phyloP scores from a whole-genome alignment of 2,797 vertebrate species.

The Rhinogobio ventralis region DNA sequence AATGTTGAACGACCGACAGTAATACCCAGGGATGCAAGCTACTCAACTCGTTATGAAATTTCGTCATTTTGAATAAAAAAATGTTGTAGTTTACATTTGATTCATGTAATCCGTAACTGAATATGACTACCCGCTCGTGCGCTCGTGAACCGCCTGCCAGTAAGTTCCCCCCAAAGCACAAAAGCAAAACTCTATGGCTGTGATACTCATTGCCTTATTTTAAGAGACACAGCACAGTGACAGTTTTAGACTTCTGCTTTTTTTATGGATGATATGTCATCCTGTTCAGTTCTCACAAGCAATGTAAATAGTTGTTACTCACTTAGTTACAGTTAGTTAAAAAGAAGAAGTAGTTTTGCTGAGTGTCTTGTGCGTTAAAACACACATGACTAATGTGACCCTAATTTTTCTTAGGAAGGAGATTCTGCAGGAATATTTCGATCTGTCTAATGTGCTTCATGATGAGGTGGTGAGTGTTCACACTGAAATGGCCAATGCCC shows the following conservation, averaged over 20 bases:
- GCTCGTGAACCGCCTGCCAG: accelerated
- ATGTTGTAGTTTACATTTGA: neutral
- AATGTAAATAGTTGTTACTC: neutral
- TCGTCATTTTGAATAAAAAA: neutral
- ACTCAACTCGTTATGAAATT: neutral
- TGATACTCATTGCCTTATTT: neutral
- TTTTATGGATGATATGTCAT: neutral
- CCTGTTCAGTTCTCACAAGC: neutral
- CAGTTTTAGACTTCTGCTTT: slow-evolving; percentile 48
- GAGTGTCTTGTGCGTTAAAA: neutral
- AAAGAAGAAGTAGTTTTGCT: slow-evolving; percentile 38
- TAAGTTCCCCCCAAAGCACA: neutral
- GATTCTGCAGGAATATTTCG: slow-evolving; percentile 90
- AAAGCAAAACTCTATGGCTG: neutral
- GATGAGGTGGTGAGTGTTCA: slow-evolving; percentile 87
- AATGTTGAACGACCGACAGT: neutral
- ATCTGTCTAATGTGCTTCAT: slow-evolving; percentile 89
- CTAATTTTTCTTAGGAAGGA: slow-evolving; percentile 81
- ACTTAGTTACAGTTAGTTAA: neutral
- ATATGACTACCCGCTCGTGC: neutral
- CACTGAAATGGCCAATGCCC: slow-evolving; percentile 80
- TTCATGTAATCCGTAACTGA: neutral
- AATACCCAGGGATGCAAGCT: neutral
- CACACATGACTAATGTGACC: neutral
- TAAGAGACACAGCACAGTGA: neutral